These are phyloP conservation scores for Pedetes capensis DNA, from an alignment of 2,113 vertebrate species.

Conservation along the genomic window DNA sequence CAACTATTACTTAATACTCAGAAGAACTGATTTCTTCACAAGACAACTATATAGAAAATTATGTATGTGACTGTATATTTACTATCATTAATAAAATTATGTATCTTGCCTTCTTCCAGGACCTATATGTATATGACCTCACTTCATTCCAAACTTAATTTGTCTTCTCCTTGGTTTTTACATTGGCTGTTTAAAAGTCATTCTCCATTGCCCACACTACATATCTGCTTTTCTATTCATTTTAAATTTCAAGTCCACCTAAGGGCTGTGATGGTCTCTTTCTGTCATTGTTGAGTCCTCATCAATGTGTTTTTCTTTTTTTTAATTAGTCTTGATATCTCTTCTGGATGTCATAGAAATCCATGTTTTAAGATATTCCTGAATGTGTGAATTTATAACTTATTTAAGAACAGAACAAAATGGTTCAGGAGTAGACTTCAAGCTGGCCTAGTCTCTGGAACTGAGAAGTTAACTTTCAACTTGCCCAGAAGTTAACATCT, in stretches of 20 bases:
- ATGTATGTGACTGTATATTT: background rate
- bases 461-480: background rate
- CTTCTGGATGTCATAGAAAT: background rate
- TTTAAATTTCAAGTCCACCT: background rate
- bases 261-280: background rate
- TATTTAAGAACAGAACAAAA: background rate
- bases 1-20: background rate
- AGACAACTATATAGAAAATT: background rate
- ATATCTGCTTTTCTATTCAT: background rate
- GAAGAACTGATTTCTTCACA: background rate
- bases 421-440: background rate
- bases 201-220: background rate
- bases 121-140: background rate
- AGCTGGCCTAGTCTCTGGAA: background rate
- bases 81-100: background rate
- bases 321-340: background rate
- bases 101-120: background rate
- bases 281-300: background rate
- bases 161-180: background rate
- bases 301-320: background rate
- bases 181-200: background rate
- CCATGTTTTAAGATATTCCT: background rate
- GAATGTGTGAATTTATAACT: background rate
- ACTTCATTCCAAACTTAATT: slow-evolving; percentile 13
- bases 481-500: background rate